These are phyloP conservation scores for Lepetodrilus schrolli DNA, from an alignment of 2,888 invertebrate genomes.

Conservation along the genomic window DNA sequence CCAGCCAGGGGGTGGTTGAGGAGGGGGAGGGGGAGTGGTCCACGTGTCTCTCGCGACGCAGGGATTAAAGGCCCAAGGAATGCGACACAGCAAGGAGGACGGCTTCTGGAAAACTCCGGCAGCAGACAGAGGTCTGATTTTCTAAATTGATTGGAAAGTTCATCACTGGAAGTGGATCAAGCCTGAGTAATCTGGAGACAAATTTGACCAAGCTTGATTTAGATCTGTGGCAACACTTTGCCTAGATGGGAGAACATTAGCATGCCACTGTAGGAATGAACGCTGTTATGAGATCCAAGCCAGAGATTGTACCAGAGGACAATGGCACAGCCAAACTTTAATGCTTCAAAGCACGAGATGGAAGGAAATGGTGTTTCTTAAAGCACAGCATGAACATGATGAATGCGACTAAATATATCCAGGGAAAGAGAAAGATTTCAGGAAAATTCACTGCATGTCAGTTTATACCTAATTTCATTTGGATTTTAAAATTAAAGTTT, in stretches of 20 bases:
- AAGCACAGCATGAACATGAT: no score
- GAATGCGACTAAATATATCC: no score
- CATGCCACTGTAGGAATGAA: not conserved
- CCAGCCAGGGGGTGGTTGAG: no score
- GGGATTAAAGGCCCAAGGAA: not conserved
- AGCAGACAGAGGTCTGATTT: not conserved
- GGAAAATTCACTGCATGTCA: no score
- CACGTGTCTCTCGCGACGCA: not conserved
- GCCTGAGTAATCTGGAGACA: not conserved
- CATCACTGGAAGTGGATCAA: not conserved
- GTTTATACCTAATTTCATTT: no score
- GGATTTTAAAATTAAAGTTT: no score
- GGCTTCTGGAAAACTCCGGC: not conserved
- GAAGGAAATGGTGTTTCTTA: not conserved
- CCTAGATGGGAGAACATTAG: not conserved
- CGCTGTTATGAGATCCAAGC: not conserved
- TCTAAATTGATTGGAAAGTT: slow-evolving; percentile 19
- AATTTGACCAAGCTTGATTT: slow-evolving; percentile 9
- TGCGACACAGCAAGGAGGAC: not conserved
- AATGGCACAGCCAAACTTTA: not conserved
- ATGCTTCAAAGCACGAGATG: not conserved
- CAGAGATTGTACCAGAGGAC: not conserved
- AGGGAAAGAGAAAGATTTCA: no score
- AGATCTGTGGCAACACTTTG: not conserved
- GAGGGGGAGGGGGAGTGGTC: not conserved